Conservation (phyloP, 1,140 invertebrate genomes). For the Danaus plexippus region DNA sequence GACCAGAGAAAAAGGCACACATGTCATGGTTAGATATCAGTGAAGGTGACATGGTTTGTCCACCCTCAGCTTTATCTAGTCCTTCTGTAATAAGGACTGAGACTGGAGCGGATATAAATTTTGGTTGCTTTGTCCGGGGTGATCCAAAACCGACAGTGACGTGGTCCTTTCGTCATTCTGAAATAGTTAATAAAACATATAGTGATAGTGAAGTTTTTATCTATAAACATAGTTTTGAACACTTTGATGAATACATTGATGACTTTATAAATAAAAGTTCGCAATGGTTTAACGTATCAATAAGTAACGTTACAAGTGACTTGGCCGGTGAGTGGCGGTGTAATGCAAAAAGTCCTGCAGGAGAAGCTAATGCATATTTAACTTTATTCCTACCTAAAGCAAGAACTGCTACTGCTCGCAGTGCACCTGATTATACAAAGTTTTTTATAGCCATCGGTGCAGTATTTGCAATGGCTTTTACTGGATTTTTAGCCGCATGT, state of each 20-base stretch:
- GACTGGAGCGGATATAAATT: constrained; percentile 70
- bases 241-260: constrained; percentile 47
- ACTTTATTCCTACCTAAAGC: constrained; percentile 58
- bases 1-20: constrained; percentile 39
- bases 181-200: constrained; percentile 42
- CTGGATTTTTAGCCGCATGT: constrained; percentile 52
- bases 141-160: constrained; percentile 85
- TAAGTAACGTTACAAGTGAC: constrained; percentile 61
- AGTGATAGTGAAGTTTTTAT: constrained; percentile 45
- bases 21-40: constrained; percentile 46
- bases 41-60: constrained; percentile 53
- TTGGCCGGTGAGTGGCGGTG: constrained; percentile 66
- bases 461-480: constrained; percentile 49
- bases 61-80: constrained; percentile 40
- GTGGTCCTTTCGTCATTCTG: constrained; percentile 82
- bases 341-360: constrained; percentile 55
- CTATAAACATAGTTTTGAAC: constrained; percentile 33
- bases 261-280: constrained; percentile 57
- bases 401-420: constrained; percentile 46
- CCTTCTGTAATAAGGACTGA: constrained; percentile 57
- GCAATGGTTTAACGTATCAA: constrained; percentile 62
- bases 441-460: constrained; percentile 55
- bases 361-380: constrained; percentile 50
- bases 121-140: constrained; percentile 85
- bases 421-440: constrained; percentile 57